A percentile compares a stretch with the other conserved stretches of the same genome.
Conservation (phyloP, 2,797 vertebrate genomes). For the Adelosebastes latens region DNA sequence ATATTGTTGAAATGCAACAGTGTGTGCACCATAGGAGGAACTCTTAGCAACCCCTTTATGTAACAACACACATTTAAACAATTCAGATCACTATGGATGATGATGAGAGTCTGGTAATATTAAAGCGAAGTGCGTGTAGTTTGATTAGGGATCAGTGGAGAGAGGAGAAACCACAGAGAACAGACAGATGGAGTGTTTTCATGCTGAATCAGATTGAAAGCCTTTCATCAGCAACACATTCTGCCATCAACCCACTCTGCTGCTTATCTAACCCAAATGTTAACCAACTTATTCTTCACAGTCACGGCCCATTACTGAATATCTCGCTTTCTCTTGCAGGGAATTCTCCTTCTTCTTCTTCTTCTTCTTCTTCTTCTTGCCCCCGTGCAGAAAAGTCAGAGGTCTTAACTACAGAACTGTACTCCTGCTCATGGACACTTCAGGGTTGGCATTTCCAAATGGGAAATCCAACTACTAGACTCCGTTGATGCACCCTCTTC, state of each 20-base stretch:
- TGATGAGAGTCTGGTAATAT: background rate
- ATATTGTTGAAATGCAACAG: background rate
- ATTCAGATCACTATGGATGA: background rate
- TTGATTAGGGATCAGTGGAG: conserved; percentile 12
- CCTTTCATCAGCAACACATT: conserved; percentile 58
- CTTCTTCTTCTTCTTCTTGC: background rate
- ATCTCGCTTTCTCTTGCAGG: conserved; percentile 7
- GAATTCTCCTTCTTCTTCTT: background rate
- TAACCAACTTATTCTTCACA: conserved; percentile 38
- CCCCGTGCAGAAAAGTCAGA: background rate
- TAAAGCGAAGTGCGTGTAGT: conserved; percentile 13
- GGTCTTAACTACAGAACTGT: background rate
- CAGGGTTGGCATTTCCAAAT: background rate
- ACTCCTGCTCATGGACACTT: background rate
- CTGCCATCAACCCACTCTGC: conserved; percentile 56
- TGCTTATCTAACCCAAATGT: conserved; percentile 61
- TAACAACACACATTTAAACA: background rate
- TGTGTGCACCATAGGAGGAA: background rate
- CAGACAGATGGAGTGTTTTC: conserved; percentile 65
- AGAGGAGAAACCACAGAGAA: conserved; percentile 27
- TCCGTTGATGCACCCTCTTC: too few species aligned
- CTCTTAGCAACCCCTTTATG: background rate
- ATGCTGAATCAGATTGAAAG: conserved; percentile 60
- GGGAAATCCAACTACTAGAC: background rate
- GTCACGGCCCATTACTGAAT: conserved; percentile 15